These are phyloP conservation scores for Teleogryllus oceanicus DNA, from an alignment of 2,888 invertebrate genomes.

Conservation along the genomic window DNA sequence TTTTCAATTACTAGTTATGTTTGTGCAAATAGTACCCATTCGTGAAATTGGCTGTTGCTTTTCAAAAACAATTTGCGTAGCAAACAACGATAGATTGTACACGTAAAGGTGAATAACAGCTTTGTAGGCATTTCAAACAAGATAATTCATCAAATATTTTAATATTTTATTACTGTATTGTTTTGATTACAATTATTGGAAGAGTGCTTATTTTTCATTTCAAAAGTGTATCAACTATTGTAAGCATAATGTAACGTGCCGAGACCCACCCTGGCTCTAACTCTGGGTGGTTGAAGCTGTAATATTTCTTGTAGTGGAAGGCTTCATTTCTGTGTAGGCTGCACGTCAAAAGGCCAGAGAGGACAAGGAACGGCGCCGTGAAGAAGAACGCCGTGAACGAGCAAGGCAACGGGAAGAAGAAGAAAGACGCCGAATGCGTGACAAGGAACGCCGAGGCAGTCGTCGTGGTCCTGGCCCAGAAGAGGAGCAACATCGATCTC, in stretches of 20 bases:
- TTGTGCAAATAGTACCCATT: too few species aligned
- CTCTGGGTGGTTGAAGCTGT: too few species aligned
- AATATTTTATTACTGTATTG: too few species aligned
- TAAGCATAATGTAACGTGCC: conserved; percentile 20
- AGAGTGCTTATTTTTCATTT: background rate
- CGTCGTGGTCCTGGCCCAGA: conserved; percentile 44
- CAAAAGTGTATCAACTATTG: background rate
- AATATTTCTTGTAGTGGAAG: background rate
- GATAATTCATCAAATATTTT: too few species aligned
- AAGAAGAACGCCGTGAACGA: conserved; percentile 52
- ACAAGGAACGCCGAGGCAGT: conserved; percentile 27
- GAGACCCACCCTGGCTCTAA: too few species aligned
- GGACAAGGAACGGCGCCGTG: conserved; percentile 53
- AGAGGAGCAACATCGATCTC: conserved; percentile 36
- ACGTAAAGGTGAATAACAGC: background rate
- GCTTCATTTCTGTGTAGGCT: conserved; percentile 41
- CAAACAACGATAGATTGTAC: too few species aligned
- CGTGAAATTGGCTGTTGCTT: too few species aligned
- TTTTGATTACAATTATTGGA: too few species aligned
- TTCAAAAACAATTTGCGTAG: too few species aligned
- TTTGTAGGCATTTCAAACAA: background rate
- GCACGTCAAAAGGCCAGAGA: conserved; percentile 52
- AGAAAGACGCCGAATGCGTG: conserved; percentile 29
- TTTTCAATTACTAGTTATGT: too few species aligned
- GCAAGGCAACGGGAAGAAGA: conserved; percentile 39